phyloP scores from a whole-genome alignment of 2,888 invertebrate genomes.

The Camptogramma bilineatum region DNA sequence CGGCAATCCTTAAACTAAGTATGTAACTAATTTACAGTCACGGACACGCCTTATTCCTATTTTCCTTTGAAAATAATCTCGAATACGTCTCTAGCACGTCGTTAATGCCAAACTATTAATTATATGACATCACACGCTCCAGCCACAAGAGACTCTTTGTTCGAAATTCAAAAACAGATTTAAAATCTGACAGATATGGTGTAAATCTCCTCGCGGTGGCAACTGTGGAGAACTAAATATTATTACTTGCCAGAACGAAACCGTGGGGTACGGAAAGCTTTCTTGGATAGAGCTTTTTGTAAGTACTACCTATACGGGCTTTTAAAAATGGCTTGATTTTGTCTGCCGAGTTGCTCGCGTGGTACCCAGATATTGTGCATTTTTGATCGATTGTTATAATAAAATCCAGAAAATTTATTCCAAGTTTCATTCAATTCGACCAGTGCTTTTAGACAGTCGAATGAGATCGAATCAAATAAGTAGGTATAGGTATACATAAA shows the following conservation, averaged over 20 bases:
- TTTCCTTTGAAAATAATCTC: constrained; percentile 72
- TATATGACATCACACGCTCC: constrained; percentile 78
- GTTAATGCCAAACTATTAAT: constrained; percentile 77
- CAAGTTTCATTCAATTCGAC: too few species aligned
- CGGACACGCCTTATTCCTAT: constrained; percentile 36
- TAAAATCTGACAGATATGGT: constrained; percentile 68
- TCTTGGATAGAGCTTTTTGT: background rate
- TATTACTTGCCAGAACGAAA: constrained; percentile 57
- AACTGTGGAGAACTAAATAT: constrained; percentile 74
- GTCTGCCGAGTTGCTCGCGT: background rate
- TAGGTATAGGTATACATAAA: too few species aligned
- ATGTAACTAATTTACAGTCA: background rate
- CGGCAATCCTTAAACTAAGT: background rate
- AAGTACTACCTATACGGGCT: background rate
- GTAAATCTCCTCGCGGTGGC: constrained; percentile 77
- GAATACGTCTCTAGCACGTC: constrained; percentile 57
- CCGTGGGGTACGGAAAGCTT: constrained; percentile 27
- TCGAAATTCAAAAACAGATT: constrained; percentile 47
- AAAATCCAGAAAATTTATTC: too few species aligned
- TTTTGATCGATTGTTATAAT: too few species aligned
- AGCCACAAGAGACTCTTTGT: constrained; percentile 77
- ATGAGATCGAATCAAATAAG: too few species aligned
- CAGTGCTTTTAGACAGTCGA: too few species aligned
- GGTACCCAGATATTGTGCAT: too few species aligned
- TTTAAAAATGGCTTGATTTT: background rate